Conservation (phyloP, 2,888 invertebrate species). For the Nysson spinosus region DNA sequence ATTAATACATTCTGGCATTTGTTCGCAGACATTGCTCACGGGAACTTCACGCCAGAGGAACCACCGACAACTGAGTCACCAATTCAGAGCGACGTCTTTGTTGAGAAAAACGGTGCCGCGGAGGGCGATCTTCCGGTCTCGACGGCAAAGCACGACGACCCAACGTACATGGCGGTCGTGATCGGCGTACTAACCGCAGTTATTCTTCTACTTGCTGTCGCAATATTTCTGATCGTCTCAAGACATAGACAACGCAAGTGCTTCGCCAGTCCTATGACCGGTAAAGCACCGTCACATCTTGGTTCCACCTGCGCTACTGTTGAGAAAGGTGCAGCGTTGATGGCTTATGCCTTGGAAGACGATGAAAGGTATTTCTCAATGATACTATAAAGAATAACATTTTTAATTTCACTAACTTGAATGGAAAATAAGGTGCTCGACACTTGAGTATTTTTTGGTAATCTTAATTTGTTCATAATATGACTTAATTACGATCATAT, state of each 20-base stretch:
- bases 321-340: conserved; percentile 76
- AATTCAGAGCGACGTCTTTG: conserved; percentile 78
- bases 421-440: too few species aligned
- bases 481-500: too few species aligned
- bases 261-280: conserved; percentile 84
- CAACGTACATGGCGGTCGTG: conserved; percentile 86
- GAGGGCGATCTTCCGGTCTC: conserved; percentile 82
- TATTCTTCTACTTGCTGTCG: conserved; percentile 85
- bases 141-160: conserved; percentile 84
- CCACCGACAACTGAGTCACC: conserved; percentile 79
- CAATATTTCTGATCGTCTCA: conserved; percentile 85
- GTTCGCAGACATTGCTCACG: conserved; percentile 82
- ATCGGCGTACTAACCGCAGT: conserved; percentile 87
- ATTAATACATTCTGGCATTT: neutral
- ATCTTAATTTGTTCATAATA: too few species aligned
- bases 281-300: conserved; percentile 79
- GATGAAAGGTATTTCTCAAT: conserved; percentile 70
- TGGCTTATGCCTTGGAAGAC: conserved; percentile 76
- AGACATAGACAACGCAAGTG: conserved; percentile 86
- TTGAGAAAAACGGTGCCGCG: conserved; percentile 75
- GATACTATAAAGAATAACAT: neutral
- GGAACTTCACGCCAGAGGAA: conserved; percentile 86
- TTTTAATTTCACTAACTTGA: neutral
- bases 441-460: too few species aligned
- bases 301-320: conserved; percentile 77